phyloP scores from a whole-genome alignment of 2,797 vertebrate species.

The Mus spretus region DNA sequence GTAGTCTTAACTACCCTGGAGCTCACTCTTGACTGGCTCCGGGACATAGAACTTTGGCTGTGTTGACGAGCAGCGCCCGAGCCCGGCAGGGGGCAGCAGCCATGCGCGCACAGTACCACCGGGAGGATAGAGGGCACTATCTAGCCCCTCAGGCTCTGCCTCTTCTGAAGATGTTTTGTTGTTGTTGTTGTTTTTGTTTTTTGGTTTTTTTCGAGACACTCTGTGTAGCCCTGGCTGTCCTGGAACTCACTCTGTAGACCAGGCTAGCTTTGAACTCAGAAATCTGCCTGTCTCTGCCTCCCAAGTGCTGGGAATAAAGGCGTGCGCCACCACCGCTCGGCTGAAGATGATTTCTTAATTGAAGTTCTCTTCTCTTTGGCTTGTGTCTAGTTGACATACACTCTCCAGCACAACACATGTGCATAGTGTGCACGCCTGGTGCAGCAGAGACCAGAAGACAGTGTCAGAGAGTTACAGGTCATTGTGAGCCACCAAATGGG shows the following conservation, averaged over 20 bases:
- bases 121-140: conserved; percentile 74
- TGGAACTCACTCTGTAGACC: no score
- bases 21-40: conserved; percentile 77
- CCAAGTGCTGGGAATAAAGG: no score
- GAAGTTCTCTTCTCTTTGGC: not conserved
- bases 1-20: no score
- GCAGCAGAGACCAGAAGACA: not conserved
- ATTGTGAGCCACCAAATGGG: not conserved
- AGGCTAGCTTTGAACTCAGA: no score
- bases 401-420: not conserved
- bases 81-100: not conserved
- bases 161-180: no score
- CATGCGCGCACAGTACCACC: fast-evolving
- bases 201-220: no score
- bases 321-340: no score
- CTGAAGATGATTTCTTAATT: not conserved
- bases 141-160: conserved; percentile 60
- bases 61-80: conserved; percentile 73
- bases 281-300: no score
- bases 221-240: no score
- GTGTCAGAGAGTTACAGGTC: not conserved
- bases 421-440: not conserved
- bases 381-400: not conserved
- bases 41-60: conserved; percentile 91
- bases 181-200: no score